Evolutionary conservation across 2,113 vertebrate species (phyloP), one percentile per base, ranked within the genome.

Genomic region (Melospiza melodia): DNA sequence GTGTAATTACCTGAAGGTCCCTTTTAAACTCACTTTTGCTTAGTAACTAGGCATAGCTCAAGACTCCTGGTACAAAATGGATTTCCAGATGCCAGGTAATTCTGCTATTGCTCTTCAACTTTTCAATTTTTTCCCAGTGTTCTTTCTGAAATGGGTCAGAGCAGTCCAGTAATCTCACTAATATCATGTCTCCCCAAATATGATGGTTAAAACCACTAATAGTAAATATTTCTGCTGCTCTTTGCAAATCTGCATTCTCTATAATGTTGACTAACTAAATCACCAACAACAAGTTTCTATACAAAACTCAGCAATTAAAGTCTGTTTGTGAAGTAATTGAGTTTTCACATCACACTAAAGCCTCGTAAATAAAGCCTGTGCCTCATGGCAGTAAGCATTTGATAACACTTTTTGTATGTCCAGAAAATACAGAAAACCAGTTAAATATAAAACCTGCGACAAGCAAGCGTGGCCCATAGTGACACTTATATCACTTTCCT

Each of bases 181-280:
- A 37, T 49, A 28, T 2, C 24, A 20, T 4, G n/a, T 2, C 3
- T 7, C 11, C 11, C 2, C 4, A 7, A 2, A 7, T 23, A 44
- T 37, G 18, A 31, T 19, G 8, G 21, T 61, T 85, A 59, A 82
- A 87, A 93, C 6, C 9, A 65, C 12, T 39, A 44, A 59, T 6
- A 52, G 21, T 35, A 66, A 71, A 54, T 87, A 90, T 49, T 87
- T 76, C 41, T 87, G 11, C 31, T 59, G 8, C 22, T 65, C 15
- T 79, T 88, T 65, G 28, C 9, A 69, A 44, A 78, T 48, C 28
- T 84, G 6, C 4, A 16, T 75, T 81, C 24, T 75, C 28, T 84
- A 12, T 37, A 54, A 43, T 21, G 6, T 43, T 51, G 37, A 43
- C 4, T 27, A 77, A 35, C n/a, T 58, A 52, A 67, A 89, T 21